Evolutionary conservation across 1,140 invertebrate species (phyloP).

Genomic region (Meteorus sp.): DNA sequence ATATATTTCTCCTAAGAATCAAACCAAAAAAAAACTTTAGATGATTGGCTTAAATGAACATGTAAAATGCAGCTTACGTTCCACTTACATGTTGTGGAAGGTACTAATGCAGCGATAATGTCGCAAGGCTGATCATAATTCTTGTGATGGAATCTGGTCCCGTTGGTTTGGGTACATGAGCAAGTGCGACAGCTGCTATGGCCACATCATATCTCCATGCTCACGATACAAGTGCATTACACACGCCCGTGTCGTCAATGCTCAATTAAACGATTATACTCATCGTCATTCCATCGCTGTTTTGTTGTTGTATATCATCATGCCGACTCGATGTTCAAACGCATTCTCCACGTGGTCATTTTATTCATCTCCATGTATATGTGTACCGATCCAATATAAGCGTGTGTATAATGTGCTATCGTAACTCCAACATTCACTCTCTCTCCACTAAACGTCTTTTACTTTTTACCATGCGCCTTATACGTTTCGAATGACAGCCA

Average conservation of each 20-base stretch:
- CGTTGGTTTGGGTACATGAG: neutral
- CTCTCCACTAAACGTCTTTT: constrained; percentile 16
- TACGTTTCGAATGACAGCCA: constrained; percentile 25
- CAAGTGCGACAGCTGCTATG: neutral
- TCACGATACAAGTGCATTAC: no score
- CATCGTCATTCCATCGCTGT: no score
- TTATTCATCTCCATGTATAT: no score
- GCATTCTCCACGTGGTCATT: neutral
- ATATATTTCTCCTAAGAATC: no score
- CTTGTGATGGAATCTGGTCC: constrained; percentile 7
- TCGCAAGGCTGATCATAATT: neutral
- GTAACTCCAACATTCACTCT: constrained; percentile 11
- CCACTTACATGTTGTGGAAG: neutral
- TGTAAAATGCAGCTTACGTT: no score
- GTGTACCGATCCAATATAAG: no score
- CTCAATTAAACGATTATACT: constrained; percentile 10
- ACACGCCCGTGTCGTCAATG: neutral
- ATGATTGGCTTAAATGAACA: no score
- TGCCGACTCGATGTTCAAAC: no score
- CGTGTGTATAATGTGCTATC: no score
- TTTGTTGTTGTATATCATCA: neutral
- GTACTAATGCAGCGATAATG: neutral
- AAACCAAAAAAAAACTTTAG: no score
- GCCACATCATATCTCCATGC: no score
- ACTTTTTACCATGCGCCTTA: constrained; percentile 22